These are phyloP conservation scores for Oryzias melastigma DNA, from an alignment of 2,113 vertebrate species.

Conservation along the genomic window DNA sequence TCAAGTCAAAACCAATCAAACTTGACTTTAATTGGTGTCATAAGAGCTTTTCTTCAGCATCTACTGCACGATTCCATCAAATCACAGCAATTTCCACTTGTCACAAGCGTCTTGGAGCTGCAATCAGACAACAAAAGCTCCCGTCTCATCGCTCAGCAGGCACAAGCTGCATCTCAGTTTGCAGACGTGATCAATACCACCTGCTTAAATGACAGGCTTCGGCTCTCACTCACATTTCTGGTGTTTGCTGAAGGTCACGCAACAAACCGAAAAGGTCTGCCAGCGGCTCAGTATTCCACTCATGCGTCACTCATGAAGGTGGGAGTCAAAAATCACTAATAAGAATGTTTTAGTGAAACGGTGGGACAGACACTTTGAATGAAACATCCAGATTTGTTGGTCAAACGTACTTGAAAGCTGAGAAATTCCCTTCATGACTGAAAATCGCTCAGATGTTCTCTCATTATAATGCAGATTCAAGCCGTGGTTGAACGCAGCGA, in stretches of 20 bases:
- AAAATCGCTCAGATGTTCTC: too few species aligned
- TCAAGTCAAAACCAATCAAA: too few species aligned
- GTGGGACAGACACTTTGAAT: too few species aligned
- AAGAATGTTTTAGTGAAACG: too few species aligned
- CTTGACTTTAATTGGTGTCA: too few species aligned
- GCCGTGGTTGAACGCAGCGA: conserved; percentile 6
- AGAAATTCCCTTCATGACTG: too few species aligned
- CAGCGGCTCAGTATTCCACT: conserved; percentile 42
- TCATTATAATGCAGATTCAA: too few species aligned
- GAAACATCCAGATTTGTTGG: too few species aligned
- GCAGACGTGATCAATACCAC: conserved; percentile 58
- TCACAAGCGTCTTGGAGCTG: neutral
- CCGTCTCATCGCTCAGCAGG: conserved; percentile 11
- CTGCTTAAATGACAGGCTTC: conserved; percentile 47
- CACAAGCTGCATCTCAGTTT: conserved; percentile 44
- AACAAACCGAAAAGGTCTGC: conserved; percentile 60
- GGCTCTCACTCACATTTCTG: conserved; percentile 51
- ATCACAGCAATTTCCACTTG: neutral
- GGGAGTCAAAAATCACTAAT: conserved; percentile 21
- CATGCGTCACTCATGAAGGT: conserved; percentile 29
- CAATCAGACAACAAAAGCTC: conserved; percentile 26
- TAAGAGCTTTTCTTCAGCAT: neutral
- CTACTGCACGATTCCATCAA: neutral
- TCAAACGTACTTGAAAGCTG: too few species aligned
- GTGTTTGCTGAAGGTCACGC: conserved; percentile 68